Evolutionary conservation across 2,797 vertebrate genomes (phyloP).

Genomic region (Hozukius guyotensis): DNA sequence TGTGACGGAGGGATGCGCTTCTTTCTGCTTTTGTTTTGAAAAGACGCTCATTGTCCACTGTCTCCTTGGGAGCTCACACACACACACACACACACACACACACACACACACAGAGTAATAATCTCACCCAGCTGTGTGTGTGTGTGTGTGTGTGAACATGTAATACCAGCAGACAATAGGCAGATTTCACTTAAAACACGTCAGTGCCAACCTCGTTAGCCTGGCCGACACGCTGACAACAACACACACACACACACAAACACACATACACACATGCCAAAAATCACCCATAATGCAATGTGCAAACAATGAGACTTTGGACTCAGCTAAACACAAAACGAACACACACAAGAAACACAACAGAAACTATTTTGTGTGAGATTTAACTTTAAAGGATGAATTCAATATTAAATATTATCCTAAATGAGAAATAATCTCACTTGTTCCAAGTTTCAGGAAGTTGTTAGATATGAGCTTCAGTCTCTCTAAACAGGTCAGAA

Average conservation of each 20-base stretch:
- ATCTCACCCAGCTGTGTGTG: conserved; percentile 57
- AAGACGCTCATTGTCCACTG: conserved; percentile 52
- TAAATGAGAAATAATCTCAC: neutral
- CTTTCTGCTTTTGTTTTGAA: conserved; percentile 57
- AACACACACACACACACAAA: conserved; percentile 6
- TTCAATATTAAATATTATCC: neutral
- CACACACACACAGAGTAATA: conserved; percentile 41
- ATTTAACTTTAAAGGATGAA: neutral
- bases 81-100: too few species aligned
- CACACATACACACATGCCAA: neutral
- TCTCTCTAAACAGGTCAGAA: neutral
- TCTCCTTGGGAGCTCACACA: conserved; percentile 37
- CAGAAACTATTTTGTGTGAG: neutral
- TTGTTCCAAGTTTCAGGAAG: neutral
- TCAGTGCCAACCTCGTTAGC: conserved; percentile 40
- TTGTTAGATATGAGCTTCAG: neutral
- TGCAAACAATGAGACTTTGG: neutral
- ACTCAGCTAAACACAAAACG: neutral
- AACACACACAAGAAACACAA: neutral
- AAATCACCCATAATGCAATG: conserved; percentile 14
- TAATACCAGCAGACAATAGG: conserved; percentile 42
- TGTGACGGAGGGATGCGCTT: conserved; percentile 26
- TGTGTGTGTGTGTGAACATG: neutral
- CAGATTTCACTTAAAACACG: conserved; percentile 49
- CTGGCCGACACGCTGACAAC: neutral